Percentiles rank a stretch among this genome's conserved stretches.
Evolutionary conservation across 2,888 invertebrate species (phyloP).

Genomic region (Smittia sp.): DNA sequence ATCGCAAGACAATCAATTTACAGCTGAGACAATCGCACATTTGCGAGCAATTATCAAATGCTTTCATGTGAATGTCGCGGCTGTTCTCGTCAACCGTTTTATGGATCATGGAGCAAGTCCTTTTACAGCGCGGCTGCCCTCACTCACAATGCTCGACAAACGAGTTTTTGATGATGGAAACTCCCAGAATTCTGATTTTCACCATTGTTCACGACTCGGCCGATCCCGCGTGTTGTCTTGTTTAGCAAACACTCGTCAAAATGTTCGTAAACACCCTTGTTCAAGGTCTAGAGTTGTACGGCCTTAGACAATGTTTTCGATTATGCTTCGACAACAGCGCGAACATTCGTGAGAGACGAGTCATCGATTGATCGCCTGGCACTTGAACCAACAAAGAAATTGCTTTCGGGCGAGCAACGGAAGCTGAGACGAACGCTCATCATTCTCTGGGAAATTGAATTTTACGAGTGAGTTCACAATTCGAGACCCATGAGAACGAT

Average conservation of each 20-base stretch:
- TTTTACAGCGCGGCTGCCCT: slow-evolving; percentile 15
- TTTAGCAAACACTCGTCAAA: slow-evolving; percentile 11
- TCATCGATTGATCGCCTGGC: background rate
- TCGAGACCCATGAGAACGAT: background rate
- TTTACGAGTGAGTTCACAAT: background rate
- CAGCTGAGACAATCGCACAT: background rate
- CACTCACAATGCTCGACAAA: background rate
- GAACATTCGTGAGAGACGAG: slow-evolving; percentile 1
- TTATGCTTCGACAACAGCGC: slow-evolving; percentile 1
- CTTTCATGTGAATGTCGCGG: background rate
- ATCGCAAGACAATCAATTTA: background rate
- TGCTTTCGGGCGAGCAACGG: background rate
- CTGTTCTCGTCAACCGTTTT: slow-evolving; percentile 19
- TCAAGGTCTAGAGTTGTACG: slow-evolving; percentile 36
- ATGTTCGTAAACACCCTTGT: slow-evolving; percentile 30
- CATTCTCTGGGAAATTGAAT: background rate
- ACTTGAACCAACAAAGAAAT: background rate
- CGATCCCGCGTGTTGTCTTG: background rate
- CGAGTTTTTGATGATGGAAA: slow-evolving; percentile 14
- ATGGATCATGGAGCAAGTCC: slow-evolving; percentile 37
- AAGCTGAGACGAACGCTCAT: background rate
- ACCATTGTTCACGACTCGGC: background rate
- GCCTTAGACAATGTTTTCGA: slow-evolving; percentile 20
- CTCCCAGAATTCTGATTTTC: slow-evolving; percentile 17
- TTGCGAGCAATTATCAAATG: background rate